Base-by-base conservation (phyloP, 1,140 invertebrate genomes). In the Oreohelix idahoensis region DNA sequence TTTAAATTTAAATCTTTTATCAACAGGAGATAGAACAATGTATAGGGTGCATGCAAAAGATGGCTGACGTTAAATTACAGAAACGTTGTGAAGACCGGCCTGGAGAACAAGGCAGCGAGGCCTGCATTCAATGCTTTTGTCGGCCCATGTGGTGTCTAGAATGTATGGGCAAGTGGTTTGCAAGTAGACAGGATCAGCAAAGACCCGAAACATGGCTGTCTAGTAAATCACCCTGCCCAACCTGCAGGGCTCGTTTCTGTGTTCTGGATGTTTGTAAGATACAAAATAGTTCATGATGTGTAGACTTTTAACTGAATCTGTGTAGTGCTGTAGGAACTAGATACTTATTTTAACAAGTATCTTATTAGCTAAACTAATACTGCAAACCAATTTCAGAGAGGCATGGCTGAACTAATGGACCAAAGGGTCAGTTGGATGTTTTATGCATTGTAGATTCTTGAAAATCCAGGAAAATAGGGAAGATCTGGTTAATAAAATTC, bases 91-190 rank as follows among this genome's bases (percentile, higher is more conserved):
- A 89, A 83, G 91, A 87, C 91, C 86, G 80, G 88, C 49, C 36
- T n/a, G 76, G 38, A 35, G 77, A 32, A n/a, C 29, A 49, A 45
- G 13, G 0, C 15, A 91, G 92, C 86, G 92, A 94, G 87, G 88
- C 87, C 0, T 95, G 95, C 88, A 89, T 90, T 17, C 93, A 89
- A 71, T 96, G 96, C 89, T 94, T 94, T 88, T 97, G 96, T 89
- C 94, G 96, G 74, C 96, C 96, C 29, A 95, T 98, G 95, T 98
- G 97, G 97, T 98, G 97, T 93, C 92, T 95, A 15, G 94, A 96
- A 84, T 93, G 93, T 84, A 90, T 93, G 94, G 96, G 95, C 1
- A 96, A 96, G 91, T 98, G 97, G 97, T 95, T 93, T 90, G 96
- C 96, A 49, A 95, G 96, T 71, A 94, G 96, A 69, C 97, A 97